Conservation (phyloP, 2,797 vertebrate genomes). For the Syngnathus acus region DNA sequence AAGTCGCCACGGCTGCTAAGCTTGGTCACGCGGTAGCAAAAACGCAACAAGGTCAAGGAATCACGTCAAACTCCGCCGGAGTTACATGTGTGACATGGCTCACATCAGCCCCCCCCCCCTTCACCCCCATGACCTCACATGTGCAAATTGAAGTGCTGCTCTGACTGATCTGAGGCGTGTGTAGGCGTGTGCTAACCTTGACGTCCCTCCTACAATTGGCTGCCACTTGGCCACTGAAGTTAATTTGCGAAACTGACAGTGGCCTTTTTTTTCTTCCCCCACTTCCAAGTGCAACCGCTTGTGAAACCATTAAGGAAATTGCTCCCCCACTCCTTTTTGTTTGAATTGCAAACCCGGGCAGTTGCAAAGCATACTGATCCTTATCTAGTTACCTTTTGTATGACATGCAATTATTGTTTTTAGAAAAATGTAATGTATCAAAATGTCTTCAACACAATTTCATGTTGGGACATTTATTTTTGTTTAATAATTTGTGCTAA, state of each 20-base stretch:
- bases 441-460: too few relatives aligned
- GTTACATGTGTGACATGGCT: neutral
- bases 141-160: conserved; percentile 40
- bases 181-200: neutral
- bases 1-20: neutral
- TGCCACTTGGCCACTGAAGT: conserved; percentile 17
- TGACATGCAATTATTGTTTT: too few relatives aligned
- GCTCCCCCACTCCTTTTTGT: conserved; percentile 17
- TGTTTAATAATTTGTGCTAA: too few relatives aligned
- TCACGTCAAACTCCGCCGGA: neutral
- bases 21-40: neutral
- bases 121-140: conserved; percentile 37
- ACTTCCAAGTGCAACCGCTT: conserved; percentile 29
- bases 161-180: conserved; percentile 6
- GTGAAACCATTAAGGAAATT: conserved; percentile 50
- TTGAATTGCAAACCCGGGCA: conserved; percentile 19
- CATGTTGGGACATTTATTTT: too few relatives aligned
- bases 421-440: too few relatives aligned
- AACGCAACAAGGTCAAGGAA: neutral
- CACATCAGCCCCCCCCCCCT: neutral
- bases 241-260: conserved; percentile 33
- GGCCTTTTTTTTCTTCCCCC: neutral
- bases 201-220: neutral
- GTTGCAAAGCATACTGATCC: conserved; percentile 7
- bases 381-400: neutral